A percentile compares a stretch with the other conserved stretches of the same genome.
Conservation (phyloP, 2,113 vertebrate genomes). For the Corythaixoides concolor region DNA sequence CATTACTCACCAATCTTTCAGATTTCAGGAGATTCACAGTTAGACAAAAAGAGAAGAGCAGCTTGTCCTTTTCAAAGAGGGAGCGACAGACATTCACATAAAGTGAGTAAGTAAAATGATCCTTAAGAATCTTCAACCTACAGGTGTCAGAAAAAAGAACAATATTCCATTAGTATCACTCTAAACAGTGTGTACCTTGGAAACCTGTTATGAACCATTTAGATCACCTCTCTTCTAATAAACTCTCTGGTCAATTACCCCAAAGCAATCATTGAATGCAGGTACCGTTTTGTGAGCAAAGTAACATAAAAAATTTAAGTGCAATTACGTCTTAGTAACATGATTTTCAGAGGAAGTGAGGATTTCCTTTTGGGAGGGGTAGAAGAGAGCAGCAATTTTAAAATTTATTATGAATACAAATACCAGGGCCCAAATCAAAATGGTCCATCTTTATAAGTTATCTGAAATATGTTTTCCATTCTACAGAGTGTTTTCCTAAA, state of each 20-base stretch:
- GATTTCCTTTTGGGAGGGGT: background rate
- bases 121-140: constrained; percentile 85
- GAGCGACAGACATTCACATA: constrained; percentile 90
- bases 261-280: background rate
- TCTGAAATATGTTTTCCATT: background rate
- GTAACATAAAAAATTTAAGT: background rate
- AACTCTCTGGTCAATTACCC: background rate
- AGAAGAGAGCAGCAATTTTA: background rate
- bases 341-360: background rate
- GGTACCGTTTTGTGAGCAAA: background rate
- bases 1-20: constrained; percentile 72
- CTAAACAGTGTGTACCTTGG: background rate
- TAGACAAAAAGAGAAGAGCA: constrained; percentile 90
- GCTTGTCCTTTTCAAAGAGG: constrained; percentile 92
- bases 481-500: background rate
- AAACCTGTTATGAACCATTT: background rate
- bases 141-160: background rate
- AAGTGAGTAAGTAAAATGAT: constrained; percentile 88
- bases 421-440: background rate
- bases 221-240: background rate
- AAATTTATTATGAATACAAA: background rate
- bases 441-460: background rate
- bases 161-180: background rate
- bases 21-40: constrained; percentile 84
- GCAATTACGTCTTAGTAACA: background rate